These are phyloP conservation scores for Osmerus mordax DNA, from an alignment of 2,113 vertebrate species.

Conservation along the genomic window DNA sequence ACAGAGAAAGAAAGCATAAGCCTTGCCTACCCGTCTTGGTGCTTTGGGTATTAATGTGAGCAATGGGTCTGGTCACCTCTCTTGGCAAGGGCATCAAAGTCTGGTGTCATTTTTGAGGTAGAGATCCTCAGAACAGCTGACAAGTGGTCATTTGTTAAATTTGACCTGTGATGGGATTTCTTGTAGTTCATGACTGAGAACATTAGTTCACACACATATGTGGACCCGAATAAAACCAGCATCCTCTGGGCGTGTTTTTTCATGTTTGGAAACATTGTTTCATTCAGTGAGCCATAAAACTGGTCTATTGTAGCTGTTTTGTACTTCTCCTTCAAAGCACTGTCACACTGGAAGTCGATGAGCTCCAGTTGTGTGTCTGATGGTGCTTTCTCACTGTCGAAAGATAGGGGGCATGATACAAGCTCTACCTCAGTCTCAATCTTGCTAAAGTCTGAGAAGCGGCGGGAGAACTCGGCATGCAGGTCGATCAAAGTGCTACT, in stretches of 20 bases:
- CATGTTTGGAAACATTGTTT: conserved; percentile 12
- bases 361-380: no score
- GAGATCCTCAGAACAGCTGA: neutral
- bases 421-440: neutral
- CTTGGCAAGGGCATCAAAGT: conserved; percentile 3
- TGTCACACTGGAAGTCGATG: conserved; percentile 4
- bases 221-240: conserved; percentile 5
- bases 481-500: neutral
- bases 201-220: conserved; percentile 9
- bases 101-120: conserved; percentile 11
- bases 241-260: conserved; percentile 3
- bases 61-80: conserved; percentile 5
- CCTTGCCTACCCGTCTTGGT: no score
- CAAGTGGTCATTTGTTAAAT: neutral
- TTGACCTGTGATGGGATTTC: conserved; percentile 5
- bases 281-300: conserved; percentile 13
- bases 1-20: no score
- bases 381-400: neutral
- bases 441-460: neutral
- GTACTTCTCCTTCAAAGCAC: conserved; percentile 14
- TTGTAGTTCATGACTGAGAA: conserved; percentile 1
- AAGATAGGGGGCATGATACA: neutral
- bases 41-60: neutral
- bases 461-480: no score
- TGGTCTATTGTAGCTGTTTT: neutral